These are phyloP conservation scores for Acanthiza pusilla DNA, from an alignment of 2,797 vertebrate genomes.

Conservation along the genomic window DNA sequence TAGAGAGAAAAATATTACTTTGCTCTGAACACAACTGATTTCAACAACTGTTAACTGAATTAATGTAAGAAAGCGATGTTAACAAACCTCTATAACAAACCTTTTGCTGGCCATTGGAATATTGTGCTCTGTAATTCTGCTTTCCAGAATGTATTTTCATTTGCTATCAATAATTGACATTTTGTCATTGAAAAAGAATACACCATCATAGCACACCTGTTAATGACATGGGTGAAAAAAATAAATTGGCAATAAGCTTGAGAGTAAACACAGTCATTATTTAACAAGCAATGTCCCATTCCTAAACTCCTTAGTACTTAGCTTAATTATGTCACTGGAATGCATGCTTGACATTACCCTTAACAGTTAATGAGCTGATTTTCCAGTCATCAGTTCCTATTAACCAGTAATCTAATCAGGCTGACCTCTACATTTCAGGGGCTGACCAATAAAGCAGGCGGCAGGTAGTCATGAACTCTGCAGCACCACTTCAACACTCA, in stretches of 20 bases:
- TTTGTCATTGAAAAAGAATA: not conserved
- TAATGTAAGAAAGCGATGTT: not conserved
- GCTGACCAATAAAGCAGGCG: not conserved
- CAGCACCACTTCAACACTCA: not conserved
- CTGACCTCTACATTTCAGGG: not conserved
- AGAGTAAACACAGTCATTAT: not conserved
- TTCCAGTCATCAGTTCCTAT: constrained; percentile 8
- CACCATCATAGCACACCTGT: not conserved
- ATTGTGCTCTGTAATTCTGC: not conserved
- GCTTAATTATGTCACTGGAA: constrained; percentile 27
- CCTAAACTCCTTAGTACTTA: not conserved
- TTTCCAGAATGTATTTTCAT: not conserved
- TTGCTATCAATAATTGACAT: not conserved
- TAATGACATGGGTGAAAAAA: not conserved
- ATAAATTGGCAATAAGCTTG: not conserved
- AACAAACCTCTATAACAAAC: not conserved
- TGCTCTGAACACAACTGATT: not conserved
- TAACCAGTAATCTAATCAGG: not conserved
- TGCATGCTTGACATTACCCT: not conserved
- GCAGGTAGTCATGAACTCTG: not conserved
- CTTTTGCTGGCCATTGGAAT: not conserved
- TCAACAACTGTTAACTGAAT: not conserved
- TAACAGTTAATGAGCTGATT: constrained; percentile 38
- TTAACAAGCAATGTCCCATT: not conserved
- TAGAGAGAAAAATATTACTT: not conserved